These are phyloP conservation scores for Leucoraja erinaceus DNA, from an alignment of 2,113 vertebrate genomes.

Conservation along the genomic window DNA sequence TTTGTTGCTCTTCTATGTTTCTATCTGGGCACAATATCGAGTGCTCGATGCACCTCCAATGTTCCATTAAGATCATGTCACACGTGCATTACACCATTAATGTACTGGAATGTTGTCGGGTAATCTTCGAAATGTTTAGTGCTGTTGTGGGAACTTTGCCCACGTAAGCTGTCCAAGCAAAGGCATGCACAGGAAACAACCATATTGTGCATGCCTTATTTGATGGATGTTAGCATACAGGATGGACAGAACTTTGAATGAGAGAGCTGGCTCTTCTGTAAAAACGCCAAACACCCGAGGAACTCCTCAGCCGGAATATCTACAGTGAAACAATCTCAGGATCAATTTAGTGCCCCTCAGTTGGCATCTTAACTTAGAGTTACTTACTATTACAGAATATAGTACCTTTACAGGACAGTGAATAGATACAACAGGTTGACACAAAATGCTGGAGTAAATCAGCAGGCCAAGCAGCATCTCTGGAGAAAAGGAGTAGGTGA, in stretches of 20 bases:
- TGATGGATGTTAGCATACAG: neutral
- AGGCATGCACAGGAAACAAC: neutral
- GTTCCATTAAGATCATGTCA: neutral
- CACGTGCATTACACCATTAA: neutral
- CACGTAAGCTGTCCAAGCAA: neutral
- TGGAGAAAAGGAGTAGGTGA: no score
- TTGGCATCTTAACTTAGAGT: neutral
- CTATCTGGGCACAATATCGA: neutral
- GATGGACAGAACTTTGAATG: neutral
- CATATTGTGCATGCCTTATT: neutral
- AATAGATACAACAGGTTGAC: neutral
- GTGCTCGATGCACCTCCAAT: neutral
- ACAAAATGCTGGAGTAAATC: no score
- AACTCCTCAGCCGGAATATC: neutral
- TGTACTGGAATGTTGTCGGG: neutral
- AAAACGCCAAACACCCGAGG: neutral
- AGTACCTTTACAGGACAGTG: neutral
- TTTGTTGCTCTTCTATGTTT: neutral
- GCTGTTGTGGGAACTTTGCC: neutral
- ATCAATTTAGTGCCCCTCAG: neutral
- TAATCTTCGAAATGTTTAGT: neutral
- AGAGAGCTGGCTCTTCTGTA: neutral
- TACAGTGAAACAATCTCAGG: neutral
- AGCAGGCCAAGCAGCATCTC: no score
- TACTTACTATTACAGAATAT: neutral